Evolutionary conservation across 2,888 invertebrate species (phyloP), one percentile per base, ranked within the genome.

Genomic region (Lithophane socia): DNA sequence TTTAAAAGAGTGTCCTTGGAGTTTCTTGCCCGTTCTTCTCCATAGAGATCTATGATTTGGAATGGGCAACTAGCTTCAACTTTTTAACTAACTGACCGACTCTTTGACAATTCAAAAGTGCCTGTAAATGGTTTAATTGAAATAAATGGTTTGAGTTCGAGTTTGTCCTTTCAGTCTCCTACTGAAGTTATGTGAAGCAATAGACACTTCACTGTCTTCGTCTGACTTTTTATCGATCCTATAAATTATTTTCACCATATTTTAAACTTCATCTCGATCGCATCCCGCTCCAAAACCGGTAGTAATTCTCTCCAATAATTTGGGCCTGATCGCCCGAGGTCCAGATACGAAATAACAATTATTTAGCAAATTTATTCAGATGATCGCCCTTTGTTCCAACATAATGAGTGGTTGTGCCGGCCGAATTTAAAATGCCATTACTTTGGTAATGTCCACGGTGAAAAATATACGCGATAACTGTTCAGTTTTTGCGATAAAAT

Each of bases 341-440:
- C 74, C 88, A 81, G 87, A 90, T 89, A 87, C 86, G 88, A 93
- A 95, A 95, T 94, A 95, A 94, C 95, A 94, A 95, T 95, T 95
- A 96, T 96, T 95, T 95, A 90, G 91, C 91, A 94, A 96, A 95
- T 95, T 94, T 95, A 95, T 95, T 94, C 95, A 88, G 91, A 91
- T 94, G 92, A 93, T 94, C 93, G 92, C 90, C 90, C 94, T 94
- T 96, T 96, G 96, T 96, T 94, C 91, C 89, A 79, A 78, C 79
- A 89, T 94, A 95, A 95, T 95, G 92, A 94, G 91, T 81, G 93
- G 94, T 90, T 94, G 87, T 86, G 84, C 78, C 82, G 88, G 82
- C 90, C 92, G 90, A 92, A 92, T 94, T 94, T 94, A 94, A 94
- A 94, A 93, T 90, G 89, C 94, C 93, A 94, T 94, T 94, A 94